Evolutionary conservation across 2,113 vertebrate genomes (phyloP).

Genomic region (Alectura lathami): DNA sequence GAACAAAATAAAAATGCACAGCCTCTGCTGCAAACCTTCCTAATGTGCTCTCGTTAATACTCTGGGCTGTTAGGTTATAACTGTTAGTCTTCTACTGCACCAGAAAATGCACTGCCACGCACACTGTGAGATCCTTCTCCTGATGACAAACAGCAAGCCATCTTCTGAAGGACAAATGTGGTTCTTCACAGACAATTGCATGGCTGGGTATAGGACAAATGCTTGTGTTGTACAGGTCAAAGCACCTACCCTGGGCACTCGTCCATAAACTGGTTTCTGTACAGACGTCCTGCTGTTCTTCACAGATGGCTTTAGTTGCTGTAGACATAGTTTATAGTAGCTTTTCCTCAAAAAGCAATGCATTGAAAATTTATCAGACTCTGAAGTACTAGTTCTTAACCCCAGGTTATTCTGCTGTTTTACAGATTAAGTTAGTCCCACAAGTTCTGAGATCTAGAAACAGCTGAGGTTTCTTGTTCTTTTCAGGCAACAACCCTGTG

Average conservation of each 20-base stretch:
- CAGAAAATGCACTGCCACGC: not conserved
- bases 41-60: not conserved
- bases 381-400: not conserved
- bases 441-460: not conserved
- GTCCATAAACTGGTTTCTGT: not conserved
- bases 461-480: not conserved
- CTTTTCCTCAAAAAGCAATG: not conserved
- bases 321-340: not conserved
- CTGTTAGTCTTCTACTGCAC: not conserved
- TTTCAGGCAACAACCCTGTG: not conserved
- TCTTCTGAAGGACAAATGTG: not conserved
- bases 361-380: not conserved
- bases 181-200: not conserved
- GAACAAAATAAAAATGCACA: too few species aligned
- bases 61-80: not conserved
- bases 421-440: not conserved
- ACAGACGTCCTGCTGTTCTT: not conserved
- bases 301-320: not conserved
- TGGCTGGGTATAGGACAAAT: not conserved
- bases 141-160: not conserved
- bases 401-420: not conserved
- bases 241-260: not conserved
- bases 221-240: not conserved
- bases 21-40: not conserved
- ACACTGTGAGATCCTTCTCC: not conserved